Evolutionary conservation across 1,140 invertebrate genomes (phyloP), one percentile per base, ranked within the genome.

Genomic region (Bombus polaris): DNA sequence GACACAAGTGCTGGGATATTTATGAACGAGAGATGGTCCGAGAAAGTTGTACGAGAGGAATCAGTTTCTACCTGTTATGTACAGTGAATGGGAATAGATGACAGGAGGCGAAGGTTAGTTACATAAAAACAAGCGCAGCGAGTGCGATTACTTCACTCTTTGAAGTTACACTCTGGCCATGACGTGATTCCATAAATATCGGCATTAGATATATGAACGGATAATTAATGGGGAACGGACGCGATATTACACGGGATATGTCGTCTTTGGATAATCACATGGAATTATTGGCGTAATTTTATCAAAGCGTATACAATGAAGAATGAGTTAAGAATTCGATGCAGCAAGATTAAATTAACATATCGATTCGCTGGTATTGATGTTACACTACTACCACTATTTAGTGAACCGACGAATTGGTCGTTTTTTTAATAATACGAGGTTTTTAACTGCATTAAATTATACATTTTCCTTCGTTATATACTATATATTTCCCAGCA

Each of bases 71-170:
- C 78, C 75, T 68, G 57, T n/a, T 68, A 44, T 25, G 37, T 53
- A 39, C 68, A 32, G 57, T 62, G 81, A 72, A 57, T 66, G 83
- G 75, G 53, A 75, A 53, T 70, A 79, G 72, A 86, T 85, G 85
- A 72, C 66, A 39, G 71, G 39, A 68, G 32, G 32, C 59, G 84
- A 89, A 89, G 87, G 88, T 89, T 89, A 83, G 78, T 89, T 86
- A 70, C 78, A 39, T 87, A 89, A 86, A 89, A 86, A 83, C 47
- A 47, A 87, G 75, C 75, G 77, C 62, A 22, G 53, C 76, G 10
- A 66, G 35, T 35, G 59, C 28, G 28, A 74, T 88, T 86, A 83
- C 80, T 86, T 83, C 71, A 79, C 59, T 84, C 39, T 25, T 42
- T 53, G 39, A 80, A 83, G 75, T 89, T 72, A 83, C 84, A 59